Evolutionary conservation across 35 echinoderm and acorn worm genomes (phyloP), one percentile per base, ranked within the genome.

Genomic region (Eucidaris tribuloides): DNA sequence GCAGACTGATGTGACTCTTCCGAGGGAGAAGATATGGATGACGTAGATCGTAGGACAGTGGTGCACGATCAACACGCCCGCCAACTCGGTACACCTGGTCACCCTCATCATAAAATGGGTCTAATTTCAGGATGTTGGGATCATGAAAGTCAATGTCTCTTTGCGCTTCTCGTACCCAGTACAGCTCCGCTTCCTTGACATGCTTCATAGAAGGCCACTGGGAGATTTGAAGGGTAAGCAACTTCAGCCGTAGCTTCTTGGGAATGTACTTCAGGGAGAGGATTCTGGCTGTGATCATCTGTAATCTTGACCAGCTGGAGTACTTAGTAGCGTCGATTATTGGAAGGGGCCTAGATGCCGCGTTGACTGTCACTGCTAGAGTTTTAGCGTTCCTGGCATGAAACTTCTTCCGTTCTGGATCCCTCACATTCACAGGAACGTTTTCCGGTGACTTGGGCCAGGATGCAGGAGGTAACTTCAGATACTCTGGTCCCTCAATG

Each of bases 221-320:
- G 41, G 55, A 62, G 0, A 81, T 61, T 38, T 58, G 45, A 4
- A 19, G 3, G 0, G 45, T 55, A 14, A 82, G 59, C 13, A 4
- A 29, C 64, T 84, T 78, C 11, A 85, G 39, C 57, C 52, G 65
- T 81, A 45, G 77, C 9, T 86, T 66, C 72, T 66, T 85, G 20
- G 81, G 81, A 54, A 83, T 5, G 6, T 91, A 66, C 49, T 84
- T 91, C 33, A 84, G 13, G 40, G 88, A 91, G 0, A 91, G 58
- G 50, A 91, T 82, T 52, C 81, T 62, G 4, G 88, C 81, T 54
- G 88, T 91, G 33, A 91, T 43, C 71, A 85, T 91, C 70, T 90
- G 39, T 1, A 90, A 48, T 61, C 40, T 84, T 19, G 65, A 46
- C 80, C 80, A 90, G 49, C 81, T 83, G n/a, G 81, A 90, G 34